phyloP scores from a whole-genome alignment of 1,140 invertebrate genomes.

The Hormaphis cornu region DNA sequence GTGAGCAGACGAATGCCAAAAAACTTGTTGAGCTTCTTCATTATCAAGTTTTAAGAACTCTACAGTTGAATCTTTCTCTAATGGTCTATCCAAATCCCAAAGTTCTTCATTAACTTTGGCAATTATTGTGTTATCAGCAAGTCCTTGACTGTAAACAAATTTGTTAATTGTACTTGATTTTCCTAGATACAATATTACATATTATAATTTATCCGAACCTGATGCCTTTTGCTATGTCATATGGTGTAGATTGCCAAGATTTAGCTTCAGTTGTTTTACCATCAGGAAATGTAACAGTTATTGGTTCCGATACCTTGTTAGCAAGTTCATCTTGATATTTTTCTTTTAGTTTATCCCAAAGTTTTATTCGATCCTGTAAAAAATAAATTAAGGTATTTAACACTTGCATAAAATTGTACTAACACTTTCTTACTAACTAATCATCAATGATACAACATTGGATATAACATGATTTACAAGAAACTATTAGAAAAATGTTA shows the following conservation, averaged over 20 bases:
- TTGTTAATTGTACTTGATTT: not conserved
- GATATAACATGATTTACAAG: too few relatives aligned
- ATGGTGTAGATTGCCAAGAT: slow-evolving; percentile 89
- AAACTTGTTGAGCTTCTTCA: slow-evolving; percentile 87
- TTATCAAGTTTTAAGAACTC: slow-evolving; percentile 92
- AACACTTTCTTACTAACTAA: not conserved
- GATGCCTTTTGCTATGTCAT: slow-evolving; percentile 84
- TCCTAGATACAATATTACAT: slow-evolving; percentile 46
- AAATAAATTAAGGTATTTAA: not conserved
- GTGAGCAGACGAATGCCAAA: slow-evolving; percentile 99
- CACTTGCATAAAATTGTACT: too few relatives aligned
- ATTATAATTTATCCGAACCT: slow-evolving; percentile 52
- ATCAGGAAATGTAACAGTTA: slow-evolving; percentile 77
- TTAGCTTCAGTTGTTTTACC: slow-evolving; percentile 72
- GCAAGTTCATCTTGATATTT: slow-evolving; percentile 66
- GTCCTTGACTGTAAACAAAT: slow-evolving; percentile 60
- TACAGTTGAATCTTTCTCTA: slow-evolving; percentile 74
- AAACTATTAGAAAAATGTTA: too few relatives aligned
- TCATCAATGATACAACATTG: slow-evolving; percentile 24
- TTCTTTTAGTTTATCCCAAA: slow-evolving; percentile 82
- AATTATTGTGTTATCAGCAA: slow-evolving; percentile 89
- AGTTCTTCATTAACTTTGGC: slow-evolving; percentile 88
- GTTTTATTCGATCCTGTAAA: slow-evolving; percentile 54
- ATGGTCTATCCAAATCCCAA: slow-evolving; percentile 94
- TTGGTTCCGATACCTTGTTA: slow-evolving; percentile 59